Conservation (phyloP, 2,888 invertebrate species). For the Isoperla grammatica region DNA sequence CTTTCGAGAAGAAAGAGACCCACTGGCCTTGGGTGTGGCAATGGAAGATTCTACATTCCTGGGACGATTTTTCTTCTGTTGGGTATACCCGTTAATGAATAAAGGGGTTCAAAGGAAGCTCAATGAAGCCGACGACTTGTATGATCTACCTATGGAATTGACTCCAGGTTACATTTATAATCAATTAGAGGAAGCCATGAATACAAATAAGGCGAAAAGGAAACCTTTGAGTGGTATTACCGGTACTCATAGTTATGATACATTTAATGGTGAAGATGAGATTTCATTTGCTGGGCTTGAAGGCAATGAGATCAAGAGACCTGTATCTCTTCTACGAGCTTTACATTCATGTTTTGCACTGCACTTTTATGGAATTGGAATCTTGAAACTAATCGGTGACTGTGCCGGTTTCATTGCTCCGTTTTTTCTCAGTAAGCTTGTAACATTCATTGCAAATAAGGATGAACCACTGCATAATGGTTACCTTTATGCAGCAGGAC, state of each 20-base stretch:
- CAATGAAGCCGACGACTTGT: constrained; percentile 71
- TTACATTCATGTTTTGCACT: constrained; percentile 70
- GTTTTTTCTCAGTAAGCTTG: constrained; percentile 73
- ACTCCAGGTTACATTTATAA: constrained; percentile 56
- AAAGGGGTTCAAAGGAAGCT: constrained; percentile 73
- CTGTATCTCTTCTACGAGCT: constrained; percentile 56
- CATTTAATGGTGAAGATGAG: constrained; percentile 8
- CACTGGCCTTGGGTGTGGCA: constrained; percentile 70
- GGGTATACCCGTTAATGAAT: constrained; percentile 79
- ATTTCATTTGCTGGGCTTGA: background rate
- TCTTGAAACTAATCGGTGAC: constrained; percentile 78
- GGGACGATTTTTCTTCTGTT: constrained; percentile 75
- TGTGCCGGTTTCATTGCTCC: constrained; percentile 84
- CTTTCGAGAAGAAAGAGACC: constrained; percentile 60
- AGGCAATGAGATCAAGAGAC: constrained; percentile 11
- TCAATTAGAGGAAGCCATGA: constrained; percentile 53
- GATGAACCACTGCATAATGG: constrained; percentile 58
- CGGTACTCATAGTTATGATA: background rate
- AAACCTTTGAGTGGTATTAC: background rate
- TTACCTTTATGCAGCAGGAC: constrained; percentile 59
- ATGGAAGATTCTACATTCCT: constrained; percentile 67
- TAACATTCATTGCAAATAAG: constrained; percentile 70
- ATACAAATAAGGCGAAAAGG: constrained; percentile 28
- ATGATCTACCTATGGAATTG: constrained; percentile 67
- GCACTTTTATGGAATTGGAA: constrained; percentile 78